Evolutionary conservation across 1,140 invertebrate genomes (phyloP).

Genomic region (Caenorhabditis remanei): DNA sequence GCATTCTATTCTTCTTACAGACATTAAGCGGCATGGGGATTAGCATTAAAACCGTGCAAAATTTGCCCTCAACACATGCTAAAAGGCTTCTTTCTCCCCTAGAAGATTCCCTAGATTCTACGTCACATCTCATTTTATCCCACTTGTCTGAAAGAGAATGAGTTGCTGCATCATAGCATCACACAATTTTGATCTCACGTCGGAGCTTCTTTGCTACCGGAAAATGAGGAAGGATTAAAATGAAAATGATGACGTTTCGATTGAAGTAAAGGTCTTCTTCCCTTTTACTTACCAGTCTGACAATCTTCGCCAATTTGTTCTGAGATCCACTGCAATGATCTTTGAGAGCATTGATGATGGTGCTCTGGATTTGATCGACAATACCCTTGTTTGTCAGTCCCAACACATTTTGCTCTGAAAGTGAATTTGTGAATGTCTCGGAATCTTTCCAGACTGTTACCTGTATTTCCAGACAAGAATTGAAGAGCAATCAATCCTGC

Average conservation of each 20-base stretch:
- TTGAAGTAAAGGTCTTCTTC: not conserved
- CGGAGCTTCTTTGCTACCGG: not conserved
- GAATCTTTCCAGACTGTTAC: constrained; percentile 53
- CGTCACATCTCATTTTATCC: not conserved
- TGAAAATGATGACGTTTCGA: not conserved
- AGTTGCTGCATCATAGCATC: not conserved
- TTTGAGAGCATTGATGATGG: constrained; percentile 76
- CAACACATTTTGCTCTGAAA: constrained; percentile 69
- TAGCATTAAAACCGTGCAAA: constrained; percentile 50
- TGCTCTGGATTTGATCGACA: constrained; percentile 74
- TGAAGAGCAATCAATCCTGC: constrained; percentile 74
- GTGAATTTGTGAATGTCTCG: not conserved
- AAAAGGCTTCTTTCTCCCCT: constrained; percentile 1
- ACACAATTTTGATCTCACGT: not conserved
- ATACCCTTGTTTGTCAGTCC: constrained; percentile 63
- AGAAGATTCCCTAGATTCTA: not conserved
- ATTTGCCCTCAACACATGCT: not conserved
- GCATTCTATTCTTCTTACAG: not conserved
- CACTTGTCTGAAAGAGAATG: not conserved
- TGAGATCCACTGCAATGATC: constrained; percentile 74
- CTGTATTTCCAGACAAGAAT: constrained; percentile 68
- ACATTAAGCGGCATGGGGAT: constrained; percentile 13
- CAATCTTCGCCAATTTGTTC: constrained; percentile 74
- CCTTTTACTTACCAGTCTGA: constrained; percentile 71
- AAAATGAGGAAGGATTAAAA: constrained; percentile 7